phyloP scores from a whole-genome alignment of 2,797 vertebrate genomes.

The Microctenopoma stevenorrisi region DNA sequence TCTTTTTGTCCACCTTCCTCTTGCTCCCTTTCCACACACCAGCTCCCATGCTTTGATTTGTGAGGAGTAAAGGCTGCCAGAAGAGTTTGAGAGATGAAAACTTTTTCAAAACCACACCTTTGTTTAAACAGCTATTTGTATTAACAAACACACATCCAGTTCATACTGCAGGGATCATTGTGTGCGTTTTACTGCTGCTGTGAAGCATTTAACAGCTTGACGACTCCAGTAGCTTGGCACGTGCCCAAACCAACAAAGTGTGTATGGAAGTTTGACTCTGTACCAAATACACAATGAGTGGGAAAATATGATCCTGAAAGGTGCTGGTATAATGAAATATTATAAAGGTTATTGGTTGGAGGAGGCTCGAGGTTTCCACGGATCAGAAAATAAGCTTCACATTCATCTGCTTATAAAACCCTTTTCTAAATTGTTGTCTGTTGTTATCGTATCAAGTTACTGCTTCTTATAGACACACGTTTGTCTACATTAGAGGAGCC shows the following conservation, averaged over 20 bases:
- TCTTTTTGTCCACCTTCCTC: not conserved
- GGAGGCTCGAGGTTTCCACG: not conserved
- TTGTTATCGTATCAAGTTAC: not conserved
- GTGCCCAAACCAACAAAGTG: not conserved
- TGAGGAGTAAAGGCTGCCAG: not conserved
- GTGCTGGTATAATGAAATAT: not conserved
- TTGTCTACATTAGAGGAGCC: no score
- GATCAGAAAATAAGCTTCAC: not conserved
- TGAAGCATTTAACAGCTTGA: not conserved
- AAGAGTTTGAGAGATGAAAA: not conserved
- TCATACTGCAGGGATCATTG: not conserved
- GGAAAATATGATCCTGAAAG: slow-evolving; percentile 28
- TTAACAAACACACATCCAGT: not conserved
- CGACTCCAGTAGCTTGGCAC: slow-evolving; percentile 3
- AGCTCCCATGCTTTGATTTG: not conserved
- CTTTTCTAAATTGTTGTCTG: no score
- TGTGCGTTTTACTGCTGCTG: not conserved
- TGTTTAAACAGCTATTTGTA: no score
- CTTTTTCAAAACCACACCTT: no score
- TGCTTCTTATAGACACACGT: no score
- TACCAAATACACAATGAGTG: not conserved
- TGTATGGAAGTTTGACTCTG: not conserved
- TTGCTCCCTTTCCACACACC: not conserved
- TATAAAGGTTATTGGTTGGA: not conserved
- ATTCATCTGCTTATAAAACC: not conserved